These are phyloP conservation scores for Rousettus madagascariensis DNA, from an alignment of 2,797 vertebrate genomes.

Conservation along the genomic window DNA sequence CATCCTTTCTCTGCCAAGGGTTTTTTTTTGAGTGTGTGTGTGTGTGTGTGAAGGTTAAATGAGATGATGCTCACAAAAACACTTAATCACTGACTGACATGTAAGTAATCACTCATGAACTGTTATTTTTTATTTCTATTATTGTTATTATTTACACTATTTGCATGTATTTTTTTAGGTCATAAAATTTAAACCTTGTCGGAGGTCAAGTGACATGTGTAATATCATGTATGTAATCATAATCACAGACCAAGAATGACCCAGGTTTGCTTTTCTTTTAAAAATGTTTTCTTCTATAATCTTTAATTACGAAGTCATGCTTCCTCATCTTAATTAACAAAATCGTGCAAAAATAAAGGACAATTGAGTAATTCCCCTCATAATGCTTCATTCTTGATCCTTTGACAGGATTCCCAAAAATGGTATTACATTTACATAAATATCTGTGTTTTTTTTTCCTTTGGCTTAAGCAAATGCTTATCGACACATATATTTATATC, in stretches of 20 bases:
- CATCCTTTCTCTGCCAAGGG: background rate
- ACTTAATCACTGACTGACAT: background rate
- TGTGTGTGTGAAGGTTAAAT: background rate
- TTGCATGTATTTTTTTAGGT: background rate
- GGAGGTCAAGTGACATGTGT: background rate
- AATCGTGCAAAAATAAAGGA: background rate
- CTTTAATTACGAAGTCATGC: background rate
- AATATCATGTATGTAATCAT: background rate
- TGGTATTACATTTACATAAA: background rate
- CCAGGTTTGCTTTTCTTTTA: background rate
- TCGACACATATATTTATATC: background rate
- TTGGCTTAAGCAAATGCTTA: background rate
- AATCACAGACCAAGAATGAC: background rate
- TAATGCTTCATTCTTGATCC: background rate
- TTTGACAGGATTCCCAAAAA: background rate
- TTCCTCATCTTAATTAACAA: background rate
- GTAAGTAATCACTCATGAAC: background rate
- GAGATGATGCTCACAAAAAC: background rate
- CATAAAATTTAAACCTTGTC: background rate
- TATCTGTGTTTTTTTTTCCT: background rate
- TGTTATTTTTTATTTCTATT: background rate
- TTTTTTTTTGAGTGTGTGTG: background rate
- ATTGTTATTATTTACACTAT: background rate
- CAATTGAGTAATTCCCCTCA: background rate
- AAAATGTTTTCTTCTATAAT: background rate